A percentile compares a stretch with the other conserved stretches of the same genome.
These are phyloP conservation scores for Arvicanthis niloticus DNA, from an alignment of 2,113 vertebrate genomes.

Conservation along the genomic window DNA sequence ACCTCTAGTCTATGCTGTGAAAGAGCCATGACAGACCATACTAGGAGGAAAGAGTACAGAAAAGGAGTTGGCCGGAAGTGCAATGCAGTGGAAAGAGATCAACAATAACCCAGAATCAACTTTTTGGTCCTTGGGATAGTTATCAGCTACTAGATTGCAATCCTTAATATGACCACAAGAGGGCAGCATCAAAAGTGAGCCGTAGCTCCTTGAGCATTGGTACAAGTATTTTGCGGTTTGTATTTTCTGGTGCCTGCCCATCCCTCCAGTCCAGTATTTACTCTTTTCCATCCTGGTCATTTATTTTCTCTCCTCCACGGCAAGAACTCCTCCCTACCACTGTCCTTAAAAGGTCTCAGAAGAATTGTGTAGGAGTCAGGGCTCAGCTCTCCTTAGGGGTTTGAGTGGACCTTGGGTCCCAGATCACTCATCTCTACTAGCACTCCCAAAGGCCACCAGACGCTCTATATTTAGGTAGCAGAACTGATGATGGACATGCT, in stretches of 20 bases:
- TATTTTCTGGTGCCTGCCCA: neutral
- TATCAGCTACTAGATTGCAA: neutral
- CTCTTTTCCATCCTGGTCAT: neutral
- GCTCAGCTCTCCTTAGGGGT: neutral
- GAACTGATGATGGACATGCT: neutral
- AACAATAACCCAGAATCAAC: neutral
- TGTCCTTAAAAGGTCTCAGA: slow-evolving; percentile 2
- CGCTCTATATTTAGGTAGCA: neutral
- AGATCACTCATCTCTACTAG: neutral
- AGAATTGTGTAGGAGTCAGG: neutral
- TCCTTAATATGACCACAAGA: neutral
- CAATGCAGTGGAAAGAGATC: neutral
- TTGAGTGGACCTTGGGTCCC: neutral
- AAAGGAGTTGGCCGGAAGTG: neutral
- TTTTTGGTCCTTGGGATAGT: neutral
- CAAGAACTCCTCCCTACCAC: rapidly evolving
- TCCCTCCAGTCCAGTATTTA: neutral
- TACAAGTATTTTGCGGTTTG: neutral
- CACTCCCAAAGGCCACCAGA: neutral
- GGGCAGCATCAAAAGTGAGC: slow-evolving; percentile 25
- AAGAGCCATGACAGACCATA: neutral
- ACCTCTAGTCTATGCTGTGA: neutral
- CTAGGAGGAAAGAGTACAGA: neutral
- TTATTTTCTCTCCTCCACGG: neutral
- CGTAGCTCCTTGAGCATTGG: rapidly evolving